phyloP scores from a whole-genome alignment of 2,888 invertebrate genomes.

The Cantharis lateralis region DNA sequence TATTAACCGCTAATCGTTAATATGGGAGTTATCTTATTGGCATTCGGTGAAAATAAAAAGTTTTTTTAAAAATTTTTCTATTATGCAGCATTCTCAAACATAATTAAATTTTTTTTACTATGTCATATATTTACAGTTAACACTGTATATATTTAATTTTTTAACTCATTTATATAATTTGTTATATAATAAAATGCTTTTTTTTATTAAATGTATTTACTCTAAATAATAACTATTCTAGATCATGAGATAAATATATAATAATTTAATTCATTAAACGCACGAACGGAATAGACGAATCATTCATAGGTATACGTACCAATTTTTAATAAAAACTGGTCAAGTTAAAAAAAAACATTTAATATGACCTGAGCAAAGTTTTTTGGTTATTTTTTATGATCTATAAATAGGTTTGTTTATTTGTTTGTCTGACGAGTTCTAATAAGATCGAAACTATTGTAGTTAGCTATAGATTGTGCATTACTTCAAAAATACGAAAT shows the following conservation, averaged over 20 bases:
- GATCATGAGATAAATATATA: neutral
- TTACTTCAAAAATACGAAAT: too few species aligned
- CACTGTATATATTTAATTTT: neutral
- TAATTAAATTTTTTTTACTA: neutral
- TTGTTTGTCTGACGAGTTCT: too few species aligned
- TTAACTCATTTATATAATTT: neutral
- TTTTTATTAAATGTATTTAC: neutral
- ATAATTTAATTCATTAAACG: neutral
- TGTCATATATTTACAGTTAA: neutral
- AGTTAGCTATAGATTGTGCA: too few species aligned
- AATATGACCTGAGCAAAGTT: neutral
- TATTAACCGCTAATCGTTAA: slow-evolving; percentile 11
- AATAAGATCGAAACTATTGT: too few species aligned
- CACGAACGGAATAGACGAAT: neutral
- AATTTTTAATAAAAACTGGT: neutral
- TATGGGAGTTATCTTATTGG: neutral
- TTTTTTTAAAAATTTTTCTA: neutral
- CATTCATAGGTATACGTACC: neutral
- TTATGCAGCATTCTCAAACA: neutral
- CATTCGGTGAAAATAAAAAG: neutral
- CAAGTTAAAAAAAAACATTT: neutral
- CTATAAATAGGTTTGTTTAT: too few species aligned
- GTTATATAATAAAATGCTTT: neutral
- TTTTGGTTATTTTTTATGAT: neutral
- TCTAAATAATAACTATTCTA: neutral